These are phyloP conservation scores for Deilephila porcellus DNA, from an alignment of 2,888 invertebrate species.

Conservation along the genomic window DNA sequence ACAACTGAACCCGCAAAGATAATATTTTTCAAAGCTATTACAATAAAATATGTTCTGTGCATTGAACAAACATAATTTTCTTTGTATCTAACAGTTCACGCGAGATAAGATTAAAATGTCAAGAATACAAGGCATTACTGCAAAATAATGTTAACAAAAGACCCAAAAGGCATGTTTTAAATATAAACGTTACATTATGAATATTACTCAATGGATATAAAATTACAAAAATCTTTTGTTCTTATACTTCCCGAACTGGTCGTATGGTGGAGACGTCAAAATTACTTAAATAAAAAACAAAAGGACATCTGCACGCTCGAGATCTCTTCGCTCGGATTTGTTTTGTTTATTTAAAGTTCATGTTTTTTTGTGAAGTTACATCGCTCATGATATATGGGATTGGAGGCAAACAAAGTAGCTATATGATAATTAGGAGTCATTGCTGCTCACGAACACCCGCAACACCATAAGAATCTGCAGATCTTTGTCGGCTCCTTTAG, in stretches of 20 bases:
- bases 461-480: no score
- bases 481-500: no score
- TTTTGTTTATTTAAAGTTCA: conserved; percentile 11
- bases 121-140: not conserved
- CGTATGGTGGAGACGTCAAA: not conserved
- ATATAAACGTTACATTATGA: not conserved
- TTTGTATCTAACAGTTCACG: not conserved
- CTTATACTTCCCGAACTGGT: conserved; percentile 2
- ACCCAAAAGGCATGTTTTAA: not conserved
- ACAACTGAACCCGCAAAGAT: conserved; percentile 11
- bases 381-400: no score
- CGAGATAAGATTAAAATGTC: conserved; percentile 12
- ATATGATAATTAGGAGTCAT: no score
- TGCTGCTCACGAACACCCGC: no score
- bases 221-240: conserved; percentile 22
- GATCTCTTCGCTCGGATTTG: not conserved
- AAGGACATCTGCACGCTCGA: not conserved
- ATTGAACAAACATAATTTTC: not conserved
- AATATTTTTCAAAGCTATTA: not conserved
- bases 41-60: not conserved
- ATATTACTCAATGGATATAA: not conserved
- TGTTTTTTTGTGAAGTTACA: not conserved
- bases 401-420: no score
- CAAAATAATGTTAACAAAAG: not conserved
- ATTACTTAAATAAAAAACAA: conserved; percentile 18